A percentile compares a stretch with the other conserved stretches of the same genome.
Conservation (phyloP, 1,140 invertebrate genomes). For the Drosophila grimshawi region DNA sequence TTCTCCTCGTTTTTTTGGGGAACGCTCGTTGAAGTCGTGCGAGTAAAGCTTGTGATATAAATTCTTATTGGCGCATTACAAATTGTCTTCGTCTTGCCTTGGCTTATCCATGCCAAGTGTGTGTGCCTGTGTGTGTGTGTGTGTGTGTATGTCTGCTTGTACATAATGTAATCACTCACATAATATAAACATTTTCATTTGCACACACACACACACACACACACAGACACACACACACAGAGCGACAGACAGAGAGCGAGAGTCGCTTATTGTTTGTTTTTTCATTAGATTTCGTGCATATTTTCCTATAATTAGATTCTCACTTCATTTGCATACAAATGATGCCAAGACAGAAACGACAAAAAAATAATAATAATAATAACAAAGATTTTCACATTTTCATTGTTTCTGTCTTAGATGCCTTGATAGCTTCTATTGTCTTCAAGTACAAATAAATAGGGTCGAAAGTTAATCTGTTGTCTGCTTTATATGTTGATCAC, state of each 20-base stretch:
- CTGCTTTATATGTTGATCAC: not conserved
- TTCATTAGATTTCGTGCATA: slow-evolving; percentile 70
- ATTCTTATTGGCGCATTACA: slow-evolving; percentile 83
- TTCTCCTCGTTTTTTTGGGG: slow-evolving; percentile 31
- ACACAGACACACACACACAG: slow-evolving; percentile 3
- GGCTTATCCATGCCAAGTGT: not conserved
- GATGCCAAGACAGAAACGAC: slow-evolving; percentile 29
- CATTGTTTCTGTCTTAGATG: slow-evolving; percentile 33
- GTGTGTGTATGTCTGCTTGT: slow-evolving; percentile 17
- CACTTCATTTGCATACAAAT: slow-evolving; percentile 80
- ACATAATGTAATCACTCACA: slow-evolving; percentile 77
- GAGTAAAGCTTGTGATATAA: slow-evolving; percentile 69
- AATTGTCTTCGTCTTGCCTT: slow-evolving; percentile 64
- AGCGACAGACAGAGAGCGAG: not conserved
- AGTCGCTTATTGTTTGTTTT: slow-evolving; percentile 63
- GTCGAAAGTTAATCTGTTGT: slow-evolving; percentile 22
- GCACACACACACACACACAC: slow-evolving; percentile 12
- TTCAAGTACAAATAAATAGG: not conserved
- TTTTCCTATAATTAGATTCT: slow-evolving; percentile 76
- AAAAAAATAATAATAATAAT: slow-evolving; percentile 16
- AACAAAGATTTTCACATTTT: slow-evolving; percentile 31
- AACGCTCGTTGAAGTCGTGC: slow-evolving; percentile 32
- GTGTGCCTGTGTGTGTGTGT: slow-evolving; percentile 18
- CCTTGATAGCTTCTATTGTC: not conserved
- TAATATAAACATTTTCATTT: slow-evolving; percentile 36